These are phyloP conservation scores for Lepisosteus oculatus DNA, from an alignment of 2,113 vertebrate species.

Conservation along the genomic window DNA sequence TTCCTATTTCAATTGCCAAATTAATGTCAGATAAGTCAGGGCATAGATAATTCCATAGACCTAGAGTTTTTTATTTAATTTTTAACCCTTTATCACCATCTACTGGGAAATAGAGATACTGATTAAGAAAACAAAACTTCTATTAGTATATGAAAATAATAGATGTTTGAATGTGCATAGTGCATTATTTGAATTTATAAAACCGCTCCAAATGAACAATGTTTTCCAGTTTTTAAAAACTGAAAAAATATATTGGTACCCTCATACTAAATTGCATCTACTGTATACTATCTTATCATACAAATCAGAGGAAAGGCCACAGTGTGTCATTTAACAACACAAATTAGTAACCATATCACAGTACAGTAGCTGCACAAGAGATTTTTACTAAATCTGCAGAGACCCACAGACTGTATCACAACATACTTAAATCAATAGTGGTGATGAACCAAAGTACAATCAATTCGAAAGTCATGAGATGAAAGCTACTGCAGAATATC, in stretches of 20 bases:
- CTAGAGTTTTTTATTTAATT: conserved; percentile 20
- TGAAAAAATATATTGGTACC: no score
- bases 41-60: conserved; percentile 28
- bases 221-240: no score
- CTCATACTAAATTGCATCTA: not conserved
- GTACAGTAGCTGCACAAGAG: not conserved
- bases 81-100: conserved; percentile 19
- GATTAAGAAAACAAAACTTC: no score
- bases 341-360: not conserved
- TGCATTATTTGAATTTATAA: no score
- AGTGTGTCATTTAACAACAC: conserved; percentile 13
- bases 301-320: not conserved
- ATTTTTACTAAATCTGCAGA: not conserved
- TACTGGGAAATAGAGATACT: no score
- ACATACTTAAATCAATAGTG: conserved; percentile 24
- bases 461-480: conserved; percentile 13
- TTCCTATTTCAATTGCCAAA: conserved; percentile 51
- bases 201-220: no score
- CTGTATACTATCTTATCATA: not conserved
- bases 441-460: conserved; percentile 26
- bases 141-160: no score
- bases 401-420: conserved; percentile 25
- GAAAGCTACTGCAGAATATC: conserved; percentile 21
- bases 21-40: conserved; percentile 57
- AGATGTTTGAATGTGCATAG: no score